Base-by-base conservation (phyloP, 1,140 invertebrate genomes). In the Achroia grisella region DNA sequence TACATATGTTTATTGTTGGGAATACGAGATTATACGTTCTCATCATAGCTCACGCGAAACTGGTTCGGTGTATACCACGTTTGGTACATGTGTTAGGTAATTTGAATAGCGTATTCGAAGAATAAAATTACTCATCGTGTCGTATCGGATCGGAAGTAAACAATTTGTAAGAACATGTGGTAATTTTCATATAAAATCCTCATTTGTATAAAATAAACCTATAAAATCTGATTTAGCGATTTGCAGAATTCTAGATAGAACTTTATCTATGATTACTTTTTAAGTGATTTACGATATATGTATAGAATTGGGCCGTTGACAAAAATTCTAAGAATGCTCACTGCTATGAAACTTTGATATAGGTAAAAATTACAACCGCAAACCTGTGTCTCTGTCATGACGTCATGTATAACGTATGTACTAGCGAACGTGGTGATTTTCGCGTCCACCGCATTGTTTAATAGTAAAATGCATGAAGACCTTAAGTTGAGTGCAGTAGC, bases 61-160 rank as follows among this genome's bases (percentile, higher is more conserved):
- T 37, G 35, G 14, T 37, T n/a, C 17, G 15, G 8, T 15, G 1
- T 37, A 37, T 37, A 10, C 4, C 13, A 17, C 17, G 2, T 3
- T 23, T 35, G n/a, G 0, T 10, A n/a, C 15, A 43, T 13, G 41
- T 44, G 53, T 63, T 63, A 56, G 56, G 49, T 63, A 63, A 64
- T 56, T 43, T 52, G 40, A 39, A 42, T 45, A 44, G 28, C 14
- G 36, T 35, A 35, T 64, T 57, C 56, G 49, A 32, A 62, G 58
- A 64, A 68, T 10, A 28, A 8, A 4, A 40, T 68, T 58, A 64
- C 31, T 68, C 65, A 63, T 52, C 39, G 31, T 17, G 13, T 12
- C 43, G n/a, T n/a, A n/a, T 29, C 35, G 44, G 35, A 54, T 56
- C 59, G 59, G 56, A 65, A 65, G 65, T 62, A 59, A 57, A 52